These are phyloP conservation scores for Cecidostiba fungosa DNA, from an alignment of 2,888 invertebrate genomes.

Conservation along the genomic window DNA sequence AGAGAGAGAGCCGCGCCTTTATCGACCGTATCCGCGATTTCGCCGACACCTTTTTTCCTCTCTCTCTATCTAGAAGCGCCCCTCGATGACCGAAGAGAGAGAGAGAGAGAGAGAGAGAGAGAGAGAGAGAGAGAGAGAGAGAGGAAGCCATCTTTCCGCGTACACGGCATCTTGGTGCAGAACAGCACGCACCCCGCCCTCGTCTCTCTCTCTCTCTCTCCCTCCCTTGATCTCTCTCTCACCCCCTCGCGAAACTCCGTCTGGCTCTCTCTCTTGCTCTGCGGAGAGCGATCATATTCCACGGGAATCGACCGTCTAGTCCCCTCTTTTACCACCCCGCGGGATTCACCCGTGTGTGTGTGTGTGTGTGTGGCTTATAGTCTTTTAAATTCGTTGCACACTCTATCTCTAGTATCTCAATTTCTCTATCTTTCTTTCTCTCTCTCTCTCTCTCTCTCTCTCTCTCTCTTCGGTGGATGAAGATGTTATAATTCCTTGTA, in stretches of 20 bases:
- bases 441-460: background rate
- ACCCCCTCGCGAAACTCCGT: constrained; percentile 12
- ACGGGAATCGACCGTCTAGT: constrained; percentile 65
- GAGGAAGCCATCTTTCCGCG: constrained; percentile 43
- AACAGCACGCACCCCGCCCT: constrained; percentile 19
- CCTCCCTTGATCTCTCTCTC: constrained; percentile 1
- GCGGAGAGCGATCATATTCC: constrained; percentile 55
- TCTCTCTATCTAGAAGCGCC: background rate
- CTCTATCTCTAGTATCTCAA: background rate
- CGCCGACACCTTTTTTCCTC: constrained; percentile 16
- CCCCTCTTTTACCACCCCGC: constrained; percentile 61
- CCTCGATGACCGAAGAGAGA: constrained; percentile 8
- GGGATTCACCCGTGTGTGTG: constrained; percentile 39
- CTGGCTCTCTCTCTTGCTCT: background rate
- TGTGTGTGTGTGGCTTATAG: background rate
- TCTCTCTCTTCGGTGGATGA: background rate
- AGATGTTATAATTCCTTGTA: background rate
- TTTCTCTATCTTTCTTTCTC: background rate
- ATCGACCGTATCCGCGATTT: constrained; percentile 59
- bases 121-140: background rate
- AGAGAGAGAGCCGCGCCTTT: constrained; percentile 58
- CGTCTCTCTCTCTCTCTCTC: background rate
- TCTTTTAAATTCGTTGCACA: background rate
- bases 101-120: constrained; percentile 23
- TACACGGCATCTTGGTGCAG: constrained; percentile 7